Evolutionary conservation across 2,113 vertebrate genomes (phyloP).

Genomic region (Triplophysa tibetana): DNA sequence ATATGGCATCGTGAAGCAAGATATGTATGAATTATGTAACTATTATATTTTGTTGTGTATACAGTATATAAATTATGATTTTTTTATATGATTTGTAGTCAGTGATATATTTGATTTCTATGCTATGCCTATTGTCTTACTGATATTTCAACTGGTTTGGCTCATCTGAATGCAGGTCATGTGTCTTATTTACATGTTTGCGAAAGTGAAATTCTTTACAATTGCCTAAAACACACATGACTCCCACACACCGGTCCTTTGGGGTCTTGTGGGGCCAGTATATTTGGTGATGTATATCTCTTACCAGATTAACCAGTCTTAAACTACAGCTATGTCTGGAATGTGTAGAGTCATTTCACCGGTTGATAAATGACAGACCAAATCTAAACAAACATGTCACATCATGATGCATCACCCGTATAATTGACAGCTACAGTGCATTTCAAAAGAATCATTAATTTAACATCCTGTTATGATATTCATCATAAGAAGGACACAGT

Average conservation of each 20-base stretch:
- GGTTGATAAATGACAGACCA: conserved; percentile 44
- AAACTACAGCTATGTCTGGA: conserved; percentile 43
- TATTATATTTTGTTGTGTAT: background rate
- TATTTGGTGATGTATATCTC: conserved; percentile 23
- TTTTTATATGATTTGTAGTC: no score
- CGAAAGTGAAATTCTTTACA: no score
- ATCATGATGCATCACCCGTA: conserved; percentile 15
- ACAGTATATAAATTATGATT: background rate
- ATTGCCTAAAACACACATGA: background rate
- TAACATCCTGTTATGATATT: background rate
- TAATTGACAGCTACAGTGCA: conserved; percentile 1
- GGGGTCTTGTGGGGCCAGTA: background rate
- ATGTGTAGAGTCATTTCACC: conserved; percentile 40
- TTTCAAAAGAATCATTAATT: background rate
- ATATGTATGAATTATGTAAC: no score
- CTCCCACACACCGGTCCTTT: background rate
- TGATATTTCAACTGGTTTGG: background rate
- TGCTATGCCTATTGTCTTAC: background rate
- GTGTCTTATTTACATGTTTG: no score
- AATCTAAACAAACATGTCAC: conserved; percentile 33
- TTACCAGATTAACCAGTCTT: conserved; percentile 41
- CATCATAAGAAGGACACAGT: background rate
- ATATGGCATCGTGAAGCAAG: no score
- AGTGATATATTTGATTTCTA: background rate
- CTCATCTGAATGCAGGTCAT: no score